phyloP scores from a whole-genome alignment of 2,888 invertebrate genomes.

The Argyresthia goedartella region DNA sequence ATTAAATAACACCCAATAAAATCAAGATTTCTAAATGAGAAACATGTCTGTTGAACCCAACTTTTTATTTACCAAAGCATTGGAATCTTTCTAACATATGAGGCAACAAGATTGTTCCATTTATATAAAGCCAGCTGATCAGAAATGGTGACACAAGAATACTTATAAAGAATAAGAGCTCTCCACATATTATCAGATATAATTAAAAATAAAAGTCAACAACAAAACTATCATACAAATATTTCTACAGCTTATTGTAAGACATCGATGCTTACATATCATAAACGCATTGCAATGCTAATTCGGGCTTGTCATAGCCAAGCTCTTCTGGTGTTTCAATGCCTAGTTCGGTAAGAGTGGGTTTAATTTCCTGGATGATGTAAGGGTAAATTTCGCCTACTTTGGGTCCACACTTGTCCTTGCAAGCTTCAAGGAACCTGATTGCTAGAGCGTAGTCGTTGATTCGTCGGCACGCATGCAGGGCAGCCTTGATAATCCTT shows the following conservation, averaged over 20 bases:
- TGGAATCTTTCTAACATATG: too few species aligned
- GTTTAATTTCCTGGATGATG: constrained; percentile 89
- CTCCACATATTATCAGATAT: constrained; percentile 23
- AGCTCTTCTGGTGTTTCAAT: constrained; percentile 95
- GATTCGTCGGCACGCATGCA: constrained; percentile 91
- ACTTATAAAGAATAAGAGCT: constrained; percentile 27
- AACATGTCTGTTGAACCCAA: too few species aligned
- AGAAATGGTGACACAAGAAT: constrained; percentile 20
- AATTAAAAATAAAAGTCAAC: constrained; percentile 40
- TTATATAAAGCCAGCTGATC: too few species aligned
- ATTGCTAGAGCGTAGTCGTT: constrained; percentile 95
- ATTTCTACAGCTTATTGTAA: constrained; percentile 47
- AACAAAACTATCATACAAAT: constrained; percentile 59
- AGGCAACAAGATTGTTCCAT: too few species aligned
- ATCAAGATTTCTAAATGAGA: too few species aligned
- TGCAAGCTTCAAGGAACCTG: constrained; percentile 92
- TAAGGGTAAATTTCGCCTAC: constrained; percentile 88
- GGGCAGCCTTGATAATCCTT: constrained; percentile 85
- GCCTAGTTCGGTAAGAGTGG: constrained; percentile 93
- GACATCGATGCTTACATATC: constrained; percentile 64
- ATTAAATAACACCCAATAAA: too few species aligned
- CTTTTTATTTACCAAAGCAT: too few species aligned
- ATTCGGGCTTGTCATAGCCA: constrained; percentile 97
- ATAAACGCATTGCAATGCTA: constrained; percentile 83
- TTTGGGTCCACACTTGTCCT: constrained; percentile 86